Conservation (phyloP, 2,113 vertebrate genomes). For the Pachyramphus minor region DNA sequence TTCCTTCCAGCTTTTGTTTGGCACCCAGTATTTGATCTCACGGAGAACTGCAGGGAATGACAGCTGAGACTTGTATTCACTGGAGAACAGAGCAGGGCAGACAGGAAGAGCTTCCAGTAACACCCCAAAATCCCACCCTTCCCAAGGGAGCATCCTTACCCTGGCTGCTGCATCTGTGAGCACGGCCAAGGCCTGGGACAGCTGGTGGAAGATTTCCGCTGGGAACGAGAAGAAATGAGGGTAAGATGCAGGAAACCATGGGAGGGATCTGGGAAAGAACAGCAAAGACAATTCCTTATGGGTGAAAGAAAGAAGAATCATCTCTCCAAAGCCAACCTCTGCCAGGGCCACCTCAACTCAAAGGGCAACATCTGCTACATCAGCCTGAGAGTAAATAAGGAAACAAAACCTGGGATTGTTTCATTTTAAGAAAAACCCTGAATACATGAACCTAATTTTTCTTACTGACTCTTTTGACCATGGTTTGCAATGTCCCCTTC, state of each 20-base stretch:
- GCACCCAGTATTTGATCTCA: not conserved
- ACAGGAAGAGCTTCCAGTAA: not conserved
- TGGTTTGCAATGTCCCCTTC: not conserved
- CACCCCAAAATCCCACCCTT: not conserved
- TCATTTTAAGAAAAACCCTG: not conserved
- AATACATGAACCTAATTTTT: not conserved
- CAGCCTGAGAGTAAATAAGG: not conserved
- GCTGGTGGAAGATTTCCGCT: constrained; percentile 93
- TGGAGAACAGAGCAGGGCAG: not conserved
- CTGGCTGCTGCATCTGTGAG: constrained; percentile 89
- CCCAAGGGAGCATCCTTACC: constrained; percentile 72
- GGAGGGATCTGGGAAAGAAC: not conserved
- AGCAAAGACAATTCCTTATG: not conserved
- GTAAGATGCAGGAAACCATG: not conserved
- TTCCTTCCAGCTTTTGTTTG: not conserved
- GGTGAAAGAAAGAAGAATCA: not conserved
- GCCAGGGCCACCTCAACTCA: not conserved
- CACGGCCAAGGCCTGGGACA: constrained; percentile 94
- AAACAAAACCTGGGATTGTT: not conserved
- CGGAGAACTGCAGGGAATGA: fast-evolving
- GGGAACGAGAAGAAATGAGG: constrained; percentile 31
- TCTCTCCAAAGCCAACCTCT: not conserved
- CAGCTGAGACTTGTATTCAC: fast-evolving
- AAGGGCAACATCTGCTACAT: not conserved
- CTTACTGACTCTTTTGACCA: not conserved